Evolutionary conservation across 1,140 invertebrate species (phyloP).

Genomic region (Trachymyrmex septentrionalis): DNA sequence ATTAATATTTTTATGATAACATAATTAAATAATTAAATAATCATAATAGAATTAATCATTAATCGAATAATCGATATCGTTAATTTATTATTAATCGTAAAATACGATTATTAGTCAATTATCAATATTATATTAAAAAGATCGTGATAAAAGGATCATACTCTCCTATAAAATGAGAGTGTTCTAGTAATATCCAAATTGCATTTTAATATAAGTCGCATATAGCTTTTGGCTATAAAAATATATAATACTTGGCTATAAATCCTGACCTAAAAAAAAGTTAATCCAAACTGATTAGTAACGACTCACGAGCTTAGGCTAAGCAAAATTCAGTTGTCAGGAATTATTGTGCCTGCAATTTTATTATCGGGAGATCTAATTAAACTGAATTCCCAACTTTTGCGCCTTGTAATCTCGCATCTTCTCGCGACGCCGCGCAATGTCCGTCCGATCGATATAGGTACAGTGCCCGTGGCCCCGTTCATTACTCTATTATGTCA

Average conservation of each 20-base stretch:
- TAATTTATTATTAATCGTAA: not conserved
- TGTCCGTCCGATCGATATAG: constrained; percentile 42
- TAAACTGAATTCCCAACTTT: constrained; percentile 42
- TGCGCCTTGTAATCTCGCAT: constrained; percentile 26
- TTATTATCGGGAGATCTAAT: constrained; percentile 55
- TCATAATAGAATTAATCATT: not conserved
- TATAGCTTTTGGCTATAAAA: constrained; percentile 10
- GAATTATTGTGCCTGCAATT: constrained; percentile 45
- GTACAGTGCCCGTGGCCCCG: constrained; percentile 12
- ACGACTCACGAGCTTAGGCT: not conserved
- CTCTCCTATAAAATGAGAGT: not conserved
- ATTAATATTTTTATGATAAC: constrained; percentile 1
- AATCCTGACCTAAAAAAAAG: constrained; percentile 44
- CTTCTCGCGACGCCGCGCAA: not conserved
- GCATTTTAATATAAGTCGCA: constrained; percentile 13
- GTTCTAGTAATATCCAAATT: constrained; percentile 16
- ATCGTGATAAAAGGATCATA: not conserved
- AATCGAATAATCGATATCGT: constrained; percentile 6
- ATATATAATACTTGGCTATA: too few species aligned
- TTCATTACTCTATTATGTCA: constrained; percentile 48
- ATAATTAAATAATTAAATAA: not conserved
- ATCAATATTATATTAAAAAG: not conserved
- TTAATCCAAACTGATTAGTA: not conserved
- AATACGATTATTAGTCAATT: not conserved
- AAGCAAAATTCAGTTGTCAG: constrained; percentile 32